Evolutionary conservation across 2,113 vertebrate species (phyloP).

Genomic region (Tenebrosternarchus preto): DNA sequence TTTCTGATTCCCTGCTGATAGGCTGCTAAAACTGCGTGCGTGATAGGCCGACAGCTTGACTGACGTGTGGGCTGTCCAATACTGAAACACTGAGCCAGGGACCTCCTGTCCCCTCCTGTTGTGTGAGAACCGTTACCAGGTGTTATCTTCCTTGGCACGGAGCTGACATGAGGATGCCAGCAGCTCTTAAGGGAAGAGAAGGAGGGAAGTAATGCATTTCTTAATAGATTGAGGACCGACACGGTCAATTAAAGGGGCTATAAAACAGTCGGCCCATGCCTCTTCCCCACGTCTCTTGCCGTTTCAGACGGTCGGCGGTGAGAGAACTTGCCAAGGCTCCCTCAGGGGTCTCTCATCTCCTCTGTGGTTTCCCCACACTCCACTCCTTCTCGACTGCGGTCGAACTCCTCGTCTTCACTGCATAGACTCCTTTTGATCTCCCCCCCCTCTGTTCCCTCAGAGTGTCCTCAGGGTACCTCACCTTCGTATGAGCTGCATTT

Average conservation of each 20-base stretch:
- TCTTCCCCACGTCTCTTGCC: too few relatives aligned
- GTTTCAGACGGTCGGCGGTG: too few relatives aligned
- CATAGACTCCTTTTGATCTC: too few relatives aligned
- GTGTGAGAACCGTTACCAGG: constrained; percentile 47
- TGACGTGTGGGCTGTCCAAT: constrained; percentile 53
- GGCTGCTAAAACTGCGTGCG: constrained; percentile 49
- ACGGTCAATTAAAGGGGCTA: constrained; percentile 57
- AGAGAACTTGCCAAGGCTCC: constrained; percentile 25
- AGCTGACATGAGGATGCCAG: constrained; percentile 54
- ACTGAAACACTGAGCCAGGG: too few relatives aligned
- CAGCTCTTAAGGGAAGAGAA: constrained; percentile 66
- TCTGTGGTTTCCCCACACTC: background rate
- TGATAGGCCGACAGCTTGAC: constrained; percentile 51
- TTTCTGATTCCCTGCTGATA: constrained; percentile 54
- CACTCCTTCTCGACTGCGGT: constrained; percentile 26
- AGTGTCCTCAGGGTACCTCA: background rate
- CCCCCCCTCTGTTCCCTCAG: too few relatives aligned
- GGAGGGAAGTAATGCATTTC: constrained; percentile 57
- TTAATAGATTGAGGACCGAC: constrained; percentile 63
- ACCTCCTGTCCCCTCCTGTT: background rate
- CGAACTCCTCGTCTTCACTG: background rate
- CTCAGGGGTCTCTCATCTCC: background rate
- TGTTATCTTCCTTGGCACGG: constrained; percentile 64
- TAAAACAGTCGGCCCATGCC: constrained; percentile 64
- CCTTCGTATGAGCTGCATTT: background rate